phyloP scores from a whole-genome alignment of 2,113 vertebrate species.

The Gobio gobio region DNA sequence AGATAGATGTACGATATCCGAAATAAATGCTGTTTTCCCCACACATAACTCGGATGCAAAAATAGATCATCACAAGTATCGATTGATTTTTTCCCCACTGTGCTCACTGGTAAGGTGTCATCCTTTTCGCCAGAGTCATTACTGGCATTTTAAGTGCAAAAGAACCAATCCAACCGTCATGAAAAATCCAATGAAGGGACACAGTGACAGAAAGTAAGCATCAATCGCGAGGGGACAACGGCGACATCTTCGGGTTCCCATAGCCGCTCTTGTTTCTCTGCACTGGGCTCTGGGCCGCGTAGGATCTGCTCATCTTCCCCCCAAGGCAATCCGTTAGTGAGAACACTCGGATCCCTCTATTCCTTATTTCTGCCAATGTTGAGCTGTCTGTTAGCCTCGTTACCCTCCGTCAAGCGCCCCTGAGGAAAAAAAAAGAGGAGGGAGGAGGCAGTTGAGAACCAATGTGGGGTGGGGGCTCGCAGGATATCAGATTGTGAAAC shows the following conservation, averaged over 20 bases:
- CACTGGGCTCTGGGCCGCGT: constrained; percentile 60
- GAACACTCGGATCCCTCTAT: constrained; percentile 63
- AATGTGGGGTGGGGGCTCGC: constrained; percentile 57
- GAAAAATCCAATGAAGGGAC: constrained; percentile 66
- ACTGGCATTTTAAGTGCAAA: constrained; percentile 68
- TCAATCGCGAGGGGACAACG: constrained; percentile 70
- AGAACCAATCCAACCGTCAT: constrained; percentile 64
- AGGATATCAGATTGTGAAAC: constrained; percentile 54
- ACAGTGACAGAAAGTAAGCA: constrained; percentile 58
- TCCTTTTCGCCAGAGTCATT: constrained; percentile 65
- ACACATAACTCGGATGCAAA: constrained; percentile 58
- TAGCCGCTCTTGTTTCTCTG: constrained; percentile 64
- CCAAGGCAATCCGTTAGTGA: constrained; percentile 65
- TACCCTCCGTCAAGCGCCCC: constrained; percentile 67
- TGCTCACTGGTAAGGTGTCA: constrained; percentile 62
- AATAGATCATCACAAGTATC: constrained; percentile 33
- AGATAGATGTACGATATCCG: constrained; percentile 49
- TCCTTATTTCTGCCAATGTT: constrained; percentile 60
- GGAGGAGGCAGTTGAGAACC: constrained; percentile 52
- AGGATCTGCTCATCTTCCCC: constrained; percentile 71
- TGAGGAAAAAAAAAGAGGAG: constrained; percentile 61
- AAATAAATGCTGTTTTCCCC: constrained; percentile 55
- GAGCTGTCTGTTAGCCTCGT: constrained; percentile 62
- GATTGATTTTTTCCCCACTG: constrained; percentile 50
- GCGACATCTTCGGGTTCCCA: constrained; percentile 65